Evolutionary conservation across 2,113 vertebrate species (phyloP), one percentile per base, ranked within the genome.

Genomic region (Dipodomys stephensi): DNA sequence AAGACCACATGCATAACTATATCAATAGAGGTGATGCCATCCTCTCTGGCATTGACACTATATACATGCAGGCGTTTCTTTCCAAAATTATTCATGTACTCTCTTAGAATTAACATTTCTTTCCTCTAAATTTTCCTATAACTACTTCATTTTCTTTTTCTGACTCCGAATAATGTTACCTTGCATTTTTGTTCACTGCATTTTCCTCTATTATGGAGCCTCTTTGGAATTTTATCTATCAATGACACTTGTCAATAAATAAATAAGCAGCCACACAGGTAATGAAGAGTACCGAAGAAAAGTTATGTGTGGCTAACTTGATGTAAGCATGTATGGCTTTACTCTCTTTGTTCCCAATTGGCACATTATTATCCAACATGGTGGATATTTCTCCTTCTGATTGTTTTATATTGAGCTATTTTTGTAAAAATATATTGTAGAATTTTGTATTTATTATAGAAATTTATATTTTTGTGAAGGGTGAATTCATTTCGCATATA

Each of bases 381-480:
- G 19, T 44, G 39, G 44, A 23, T 57, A 9, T 57, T 57, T 57
- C 15, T 4, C 15, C 16, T 57, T 16, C 53, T 57, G 15, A 57
- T 57, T 49, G 49, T 49, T 49, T 49, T 49, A 49, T 49, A 49
- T 49, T 57, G 53, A 57, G 19, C 16, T 57, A 57, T 57, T 57
- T 57, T 57, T 57, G 53, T 57, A 16, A 57, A 57, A 57, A 57
- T 4, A 16, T 57, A 57, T 57, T 57, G 53, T 57, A 57, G 53
- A 16, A 57, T 15, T 57, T 13, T 57, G 53, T 16, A 16, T 57
- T 57, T 32, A 71, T 81, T 44, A 53, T n/a, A 95, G 30, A 19
- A 39, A 79, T 93, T 82, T 90, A 18, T 82, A 76, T 93, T 87
- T 44, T 86, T 95, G 28, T n/a, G 88, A 94, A 88, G 53, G 85